Evolutionary conservation across 2,888 invertebrate species (phyloP), one percentile per base, ranked within the genome.

Genomic region (Tenthredo mesomela): DNA sequence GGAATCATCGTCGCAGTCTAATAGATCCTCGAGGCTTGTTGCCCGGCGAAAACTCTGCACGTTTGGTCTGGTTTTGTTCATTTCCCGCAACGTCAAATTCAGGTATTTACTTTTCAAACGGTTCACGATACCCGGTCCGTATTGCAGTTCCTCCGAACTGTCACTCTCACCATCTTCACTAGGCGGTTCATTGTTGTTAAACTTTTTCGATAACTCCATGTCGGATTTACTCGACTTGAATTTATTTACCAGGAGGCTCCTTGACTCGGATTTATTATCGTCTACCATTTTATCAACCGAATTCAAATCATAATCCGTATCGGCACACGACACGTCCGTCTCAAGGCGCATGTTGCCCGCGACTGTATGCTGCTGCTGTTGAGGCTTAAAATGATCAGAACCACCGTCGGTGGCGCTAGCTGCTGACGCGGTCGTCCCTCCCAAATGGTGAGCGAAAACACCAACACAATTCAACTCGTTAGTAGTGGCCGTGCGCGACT

Each of bases 41-140:
- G 98, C 97, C 88, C 98, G 96, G 37, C 98, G 95, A 90, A 97
- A 94, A 83, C 94, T 94, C 87, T 95, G 94, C 86, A 97, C 95
- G 21, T 96, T 95, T 9, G 96, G 96, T 5, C 97, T 95, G 67
- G 95, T 95, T 86, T 95, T 95, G 85, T 93, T 93, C 88, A 93
- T 94, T 89, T 97, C 97, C n/a, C 97, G 95, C 86, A 98, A 94
- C 12, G 98, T 97, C 88, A 98, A 95, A 93, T 97, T 97, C 87
- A 98, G 95, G 93, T 98, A 98, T 91, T 97, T 96, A 92, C 97
- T 97, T 92, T 97, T 96, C 88, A 98, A 95, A 90, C 97, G 97
- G 91, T 97, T 97, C 61, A 98, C 98, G 91, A 98, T 98, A 85
- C 98, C 98, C 82, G 98, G 98, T 0, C 98, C 98, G 94, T 98